Base-by-base conservation (phyloP, 2,113 vertebrate species). In the Channa maculata region DNA sequence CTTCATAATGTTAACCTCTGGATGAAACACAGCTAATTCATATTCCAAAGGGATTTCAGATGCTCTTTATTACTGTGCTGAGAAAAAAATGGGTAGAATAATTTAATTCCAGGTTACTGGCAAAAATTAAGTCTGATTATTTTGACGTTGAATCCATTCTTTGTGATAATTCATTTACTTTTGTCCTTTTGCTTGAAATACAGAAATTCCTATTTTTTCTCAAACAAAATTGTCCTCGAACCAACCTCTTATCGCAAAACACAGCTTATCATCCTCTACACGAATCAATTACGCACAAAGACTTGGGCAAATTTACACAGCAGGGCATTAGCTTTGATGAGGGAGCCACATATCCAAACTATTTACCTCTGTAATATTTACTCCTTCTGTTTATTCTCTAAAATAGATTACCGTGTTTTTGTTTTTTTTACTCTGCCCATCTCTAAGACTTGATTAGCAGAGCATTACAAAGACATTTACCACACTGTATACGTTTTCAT, bases 211-310 rank as follows among this genome's bases (percentile, higher is more conserved):
- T 68, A 43, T 88, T 82, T 84, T 65, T 74, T 55, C 52, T 82
- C 72, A 86, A 89, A 85, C 78, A 71, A 78, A 86, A 82, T 82
- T 80, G 75, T 88, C 76, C 63, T 82, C 71, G 52, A 87, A 82
- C 64, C 65, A 80, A 77, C 65, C 68, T 83, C 75, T 92, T 88
- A 91, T 91, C 87, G 38, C 55, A 73, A 86, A 90, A 84, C 65
- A 68, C 80, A 85, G 80, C 80, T 90, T 84, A 86, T 86, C 79
- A 79, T 84, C 71, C 67, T 84, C 55, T 74, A 39, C 11, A 41
- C 6, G 43, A 92, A 89, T 93, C 85, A 90, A 90, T 92, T 91
- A 91, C 43, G 7, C 66, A 80, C 65, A 82, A 89, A 90, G 83
- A 86, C 68, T 65, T 83, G 55, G 63, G 79, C 73, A 90, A 87